phyloP scores from a whole-genome alignment of 2,888 invertebrate genomes.

The Aphelenchoides bicaudatus region DNA sequence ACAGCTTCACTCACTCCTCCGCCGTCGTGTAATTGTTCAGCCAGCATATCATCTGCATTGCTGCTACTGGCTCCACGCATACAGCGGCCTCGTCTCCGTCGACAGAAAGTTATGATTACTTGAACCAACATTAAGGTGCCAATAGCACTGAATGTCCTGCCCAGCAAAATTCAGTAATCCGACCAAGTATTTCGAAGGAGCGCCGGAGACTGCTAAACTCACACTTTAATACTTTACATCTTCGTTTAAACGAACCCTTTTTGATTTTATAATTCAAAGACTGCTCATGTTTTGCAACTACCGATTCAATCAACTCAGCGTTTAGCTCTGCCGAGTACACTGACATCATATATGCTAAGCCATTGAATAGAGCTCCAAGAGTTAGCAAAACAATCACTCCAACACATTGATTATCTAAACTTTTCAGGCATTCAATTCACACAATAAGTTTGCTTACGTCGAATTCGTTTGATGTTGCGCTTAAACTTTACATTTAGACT shows the following conservation, averaged over 20 bases:
- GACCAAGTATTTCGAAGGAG: conserved; percentile 44
- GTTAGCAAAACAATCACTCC: conserved; percentile 38
- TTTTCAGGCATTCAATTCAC: neutral
- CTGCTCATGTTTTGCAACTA: conserved; percentile 39
- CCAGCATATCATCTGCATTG: conserved; percentile 16
- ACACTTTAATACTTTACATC: neutral
- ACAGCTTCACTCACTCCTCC: conserved; percentile 13
- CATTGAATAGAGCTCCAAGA: conserved; percentile 35
- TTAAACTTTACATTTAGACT: conserved; percentile 11
- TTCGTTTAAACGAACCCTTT: conserved; percentile 28
- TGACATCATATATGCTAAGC: conserved; percentile 37
- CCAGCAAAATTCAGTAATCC: conserved; percentile 43
- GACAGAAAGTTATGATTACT: conserved; percentile 29
- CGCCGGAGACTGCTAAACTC: conserved; percentile 32
- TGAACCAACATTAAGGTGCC: conserved; percentile 48
- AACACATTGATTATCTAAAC: conserved; percentile 41
- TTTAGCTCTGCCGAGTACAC: conserved; percentile 46
- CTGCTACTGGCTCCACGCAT: neutral
- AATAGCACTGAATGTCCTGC: conserved; percentile 42
- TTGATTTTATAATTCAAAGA: conserved; percentile 36
- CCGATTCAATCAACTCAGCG: conserved; percentile 41
- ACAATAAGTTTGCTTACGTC: conserved; percentile 6
- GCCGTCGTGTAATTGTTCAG: conserved; percentile 11
- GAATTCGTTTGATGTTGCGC: neutral
- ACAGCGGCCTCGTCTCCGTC: conserved; percentile 19